Base-by-base conservation (phyloP, 2,888 invertebrate genomes). In the Amblyjoppa proteus region DNA sequence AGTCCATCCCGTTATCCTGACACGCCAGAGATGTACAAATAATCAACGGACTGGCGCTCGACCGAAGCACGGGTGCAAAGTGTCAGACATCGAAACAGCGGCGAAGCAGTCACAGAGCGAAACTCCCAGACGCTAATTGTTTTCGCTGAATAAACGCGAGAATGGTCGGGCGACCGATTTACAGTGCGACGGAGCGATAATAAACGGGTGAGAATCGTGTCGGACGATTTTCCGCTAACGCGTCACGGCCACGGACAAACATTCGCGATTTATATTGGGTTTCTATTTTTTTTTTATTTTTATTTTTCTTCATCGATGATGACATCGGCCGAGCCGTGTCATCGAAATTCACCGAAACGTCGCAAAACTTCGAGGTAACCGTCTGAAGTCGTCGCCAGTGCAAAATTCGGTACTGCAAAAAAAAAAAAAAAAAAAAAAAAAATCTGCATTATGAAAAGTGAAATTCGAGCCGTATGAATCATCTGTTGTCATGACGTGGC, bases 401-500 rank as follows among this genome's bases (percentile, higher is more conserved):
- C 0, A 5, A 3, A 56, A 56, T 11, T 20, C 56, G 20, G 11
- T 34, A 6, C 31, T 53, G 70, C 25, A 11, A 71, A 56, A 56
- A 56, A 25, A 9, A 41, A 41, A 6, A 34, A 34, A 34, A 20
- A 20, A n/a, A 71, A 38, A 53, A 56, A 25, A 38, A 38, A 5
- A 9, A 20, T 20, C 2, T 5, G 31, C 16, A 41, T 41, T 49
- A 58, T 58, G 41, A 74, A 25, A 73, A 53, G 20, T 53, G 4
- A 58, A 13, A 16, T 11, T 41, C 45, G 45, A 41, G 11, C 2
- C 9, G 0, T 20, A 34, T 51, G 20, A 75, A 64, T 66, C 64
- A 6, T 6, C n/a, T 1, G n/a, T 49, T 1, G 45, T 49, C 49
- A 68, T 76, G 68, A 76, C 76, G 76, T 68, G 66, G 76, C 34